Evolutionary conservation across 2,113 vertebrate species (phyloP).

Genomic region (Phalacrocorax carbo): DNA sequence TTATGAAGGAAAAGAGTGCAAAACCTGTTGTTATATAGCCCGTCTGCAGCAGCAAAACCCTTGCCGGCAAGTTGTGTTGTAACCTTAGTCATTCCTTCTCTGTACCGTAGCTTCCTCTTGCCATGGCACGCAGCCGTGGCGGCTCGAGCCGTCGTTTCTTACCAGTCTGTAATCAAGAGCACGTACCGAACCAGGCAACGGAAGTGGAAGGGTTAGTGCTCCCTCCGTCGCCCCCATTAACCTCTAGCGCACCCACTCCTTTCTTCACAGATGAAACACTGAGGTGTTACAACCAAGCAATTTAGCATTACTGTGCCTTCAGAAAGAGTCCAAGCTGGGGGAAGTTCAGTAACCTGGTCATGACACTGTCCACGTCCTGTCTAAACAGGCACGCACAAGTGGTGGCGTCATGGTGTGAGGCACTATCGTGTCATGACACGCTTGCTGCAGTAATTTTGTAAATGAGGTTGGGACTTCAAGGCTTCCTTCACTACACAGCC

Average conservation of each 20-base stretch:
- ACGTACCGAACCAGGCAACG: not conserved
- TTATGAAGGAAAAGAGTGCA: not conserved
- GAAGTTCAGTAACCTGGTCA: not conserved
- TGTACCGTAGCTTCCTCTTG: not conserved
- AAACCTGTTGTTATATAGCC: constrained; percentile 1
- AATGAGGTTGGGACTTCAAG: not conserved
- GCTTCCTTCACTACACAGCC: not conserved
- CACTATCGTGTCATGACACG: not conserved
- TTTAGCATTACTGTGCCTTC: not conserved
- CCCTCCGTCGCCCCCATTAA: not conserved
- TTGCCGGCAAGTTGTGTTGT: not conserved
- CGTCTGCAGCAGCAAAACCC: constrained; percentile 7
- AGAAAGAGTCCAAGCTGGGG: not conserved
- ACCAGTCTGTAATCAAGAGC: not conserved
- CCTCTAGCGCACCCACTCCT: not conserved
- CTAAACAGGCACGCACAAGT: not conserved
- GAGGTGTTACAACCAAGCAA: not conserved
- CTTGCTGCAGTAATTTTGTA: not conserved
- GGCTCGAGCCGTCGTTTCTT: not conserved
- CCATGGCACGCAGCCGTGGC: not conserved
- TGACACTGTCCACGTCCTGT: not conserved
- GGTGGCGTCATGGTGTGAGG: not conserved
- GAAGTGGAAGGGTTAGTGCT: not conserved
- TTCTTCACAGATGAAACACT: not conserved
- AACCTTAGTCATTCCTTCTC: not conserved